These are phyloP conservation scores for Drosophila aldrichi DNA, from an alignment of 2,888 invertebrate species.

Conservation along the genomic window DNA sequence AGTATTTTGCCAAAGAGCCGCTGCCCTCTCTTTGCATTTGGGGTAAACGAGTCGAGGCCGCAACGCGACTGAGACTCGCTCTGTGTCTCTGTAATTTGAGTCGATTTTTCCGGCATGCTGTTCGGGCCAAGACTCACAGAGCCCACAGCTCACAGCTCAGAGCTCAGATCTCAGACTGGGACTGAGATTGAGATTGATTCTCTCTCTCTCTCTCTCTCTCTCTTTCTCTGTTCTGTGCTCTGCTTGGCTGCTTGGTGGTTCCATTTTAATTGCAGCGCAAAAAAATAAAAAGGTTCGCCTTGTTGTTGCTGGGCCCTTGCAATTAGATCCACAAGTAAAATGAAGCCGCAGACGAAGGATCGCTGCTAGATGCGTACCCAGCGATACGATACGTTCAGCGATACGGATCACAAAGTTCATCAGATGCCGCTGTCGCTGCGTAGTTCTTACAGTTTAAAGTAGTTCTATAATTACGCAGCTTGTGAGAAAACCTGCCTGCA, in stretches of 20 bases:
- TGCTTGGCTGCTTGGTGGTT: conserved; percentile 62
- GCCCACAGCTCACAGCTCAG: conserved; percentile 10
- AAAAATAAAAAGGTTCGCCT: conserved; percentile 59
- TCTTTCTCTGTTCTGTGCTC: conserved; percentile 12
- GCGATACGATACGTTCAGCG: conserved; percentile 60
- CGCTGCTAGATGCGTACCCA: conserved; percentile 58
- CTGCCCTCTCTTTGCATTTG: conserved; percentile 14
- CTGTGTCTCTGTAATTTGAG: conserved; percentile 66
- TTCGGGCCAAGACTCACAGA: conserved; percentile 56
- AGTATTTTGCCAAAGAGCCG: conserved; percentile 53
- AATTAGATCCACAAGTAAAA: conserved; percentile 76
- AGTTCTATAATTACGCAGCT: conserved; percentile 70
- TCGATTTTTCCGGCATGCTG: conserved; percentile 78
- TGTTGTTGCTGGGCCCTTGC: conserved; percentile 53
- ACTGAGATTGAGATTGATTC: conserved; percentile 23
- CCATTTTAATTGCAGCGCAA: conserved; percentile 76
- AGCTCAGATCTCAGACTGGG: conserved; percentile 33
- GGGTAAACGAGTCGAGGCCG: conserved; percentile 29
- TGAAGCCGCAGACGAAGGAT: conserved; percentile 76
- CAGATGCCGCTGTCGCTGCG: conserved; percentile 27
- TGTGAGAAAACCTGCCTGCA: conserved; percentile 69
- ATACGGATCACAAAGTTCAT: conserved; percentile 41
- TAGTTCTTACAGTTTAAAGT: conserved; percentile 43
- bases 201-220: conserved; percentile 3
- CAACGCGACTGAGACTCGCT: conserved; percentile 1